These are phyloP conservation scores for Trissonchulus latispiculum DNA, from an alignment of 2,888 invertebrate genomes.

Conservation along the genomic window DNA sequence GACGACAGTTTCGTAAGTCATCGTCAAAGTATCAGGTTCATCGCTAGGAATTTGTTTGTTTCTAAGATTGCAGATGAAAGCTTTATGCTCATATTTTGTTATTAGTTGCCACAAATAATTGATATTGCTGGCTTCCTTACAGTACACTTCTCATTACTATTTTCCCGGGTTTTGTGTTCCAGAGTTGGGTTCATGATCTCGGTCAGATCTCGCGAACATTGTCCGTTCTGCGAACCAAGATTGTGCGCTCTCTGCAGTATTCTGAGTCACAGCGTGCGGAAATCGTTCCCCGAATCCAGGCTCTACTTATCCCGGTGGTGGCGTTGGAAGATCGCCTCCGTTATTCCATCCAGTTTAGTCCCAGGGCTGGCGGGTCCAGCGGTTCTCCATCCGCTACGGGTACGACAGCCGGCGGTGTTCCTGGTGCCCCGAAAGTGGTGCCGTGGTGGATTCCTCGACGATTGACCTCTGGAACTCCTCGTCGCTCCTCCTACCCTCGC, in stretches of 20 bases:
- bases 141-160: no score
- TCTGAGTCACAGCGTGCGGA: background rate
- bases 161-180: no score
- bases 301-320: background rate
- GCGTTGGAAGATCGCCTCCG: background rate
- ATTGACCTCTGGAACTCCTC: background rate
- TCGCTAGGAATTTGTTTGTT: no score
- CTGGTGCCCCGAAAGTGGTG: background rate
- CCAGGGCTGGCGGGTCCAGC: no score
- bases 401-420: background rate
- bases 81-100: no score
- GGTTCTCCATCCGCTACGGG: no score
- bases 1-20: no score
- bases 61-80: no score
- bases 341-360: background rate
- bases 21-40: no score
- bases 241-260: background rate
- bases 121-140: no score
- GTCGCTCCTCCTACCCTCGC: background rate
- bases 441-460: background rate
- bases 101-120: no score
- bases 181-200: background rate
- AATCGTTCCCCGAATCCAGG: background rate
- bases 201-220: background rate
- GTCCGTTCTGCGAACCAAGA: background rate